These are phyloP conservation scores for Callimico goeldii DNA, from an alignment of 2,797 vertebrate species.

Conservation along the genomic window DNA sequence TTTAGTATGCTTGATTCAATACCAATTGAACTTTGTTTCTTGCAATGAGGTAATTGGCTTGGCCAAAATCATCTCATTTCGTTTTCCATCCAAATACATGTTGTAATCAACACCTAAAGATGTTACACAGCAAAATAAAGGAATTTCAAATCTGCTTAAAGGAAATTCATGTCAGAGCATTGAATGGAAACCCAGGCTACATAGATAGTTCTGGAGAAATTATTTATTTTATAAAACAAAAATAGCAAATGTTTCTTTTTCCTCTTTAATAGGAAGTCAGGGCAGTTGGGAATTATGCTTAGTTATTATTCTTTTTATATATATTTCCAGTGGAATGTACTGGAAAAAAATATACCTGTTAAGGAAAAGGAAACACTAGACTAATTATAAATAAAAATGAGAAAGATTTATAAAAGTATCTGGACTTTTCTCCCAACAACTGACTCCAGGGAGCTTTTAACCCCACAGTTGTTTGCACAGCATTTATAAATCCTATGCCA, in stretches of 20 bases:
- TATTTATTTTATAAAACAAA: conserved; percentile 11
- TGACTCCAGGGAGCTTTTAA: background rate
- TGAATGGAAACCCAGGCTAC: background rate
- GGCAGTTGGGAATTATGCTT: background rate
- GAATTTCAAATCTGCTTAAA: background rate
- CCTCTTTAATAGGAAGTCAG: background rate
- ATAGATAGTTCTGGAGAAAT: background rate
- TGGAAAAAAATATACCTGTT: background rate
- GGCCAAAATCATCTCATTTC: background rate
- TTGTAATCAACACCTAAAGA: background rate
- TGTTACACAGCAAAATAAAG: background rate
- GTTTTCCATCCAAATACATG: background rate
- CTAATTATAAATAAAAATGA: conserved; percentile 31
- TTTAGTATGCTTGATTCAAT: background rate
- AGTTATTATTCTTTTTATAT: conserved; percentile 1
- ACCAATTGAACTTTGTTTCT: background rate
- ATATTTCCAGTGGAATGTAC: background rate
- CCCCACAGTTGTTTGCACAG: background rate
- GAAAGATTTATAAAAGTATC: background rate
- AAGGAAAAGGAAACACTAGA: background rate
- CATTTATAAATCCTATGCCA: background rate
- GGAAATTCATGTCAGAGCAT: background rate
- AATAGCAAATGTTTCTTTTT: background rate
- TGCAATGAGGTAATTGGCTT: background rate
- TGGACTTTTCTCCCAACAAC: background rate